Conservation (phyloP, 2,797 vertebrate species). For the Neostethus bicornis region DNA sequence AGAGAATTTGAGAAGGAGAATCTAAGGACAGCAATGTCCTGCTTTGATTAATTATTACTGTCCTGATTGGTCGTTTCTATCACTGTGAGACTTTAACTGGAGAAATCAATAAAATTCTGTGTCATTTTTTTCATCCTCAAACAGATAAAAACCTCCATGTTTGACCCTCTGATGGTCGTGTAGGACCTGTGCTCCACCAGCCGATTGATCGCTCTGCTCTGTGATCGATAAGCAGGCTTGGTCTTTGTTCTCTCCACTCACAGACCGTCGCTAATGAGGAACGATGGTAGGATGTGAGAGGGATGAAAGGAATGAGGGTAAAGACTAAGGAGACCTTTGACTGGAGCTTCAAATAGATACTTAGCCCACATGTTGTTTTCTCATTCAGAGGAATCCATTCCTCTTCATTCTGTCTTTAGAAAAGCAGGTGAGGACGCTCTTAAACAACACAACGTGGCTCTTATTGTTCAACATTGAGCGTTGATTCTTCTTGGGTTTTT, state of each 20-base stretch:
- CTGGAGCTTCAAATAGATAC: conserved; percentile 68
- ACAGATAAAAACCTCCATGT: conserved; percentile 62
- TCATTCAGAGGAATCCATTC: conserved; percentile 64
- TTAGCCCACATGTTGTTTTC: conserved; percentile 68
- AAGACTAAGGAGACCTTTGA: conserved; percentile 69
- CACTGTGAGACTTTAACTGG: too few relatives aligned
- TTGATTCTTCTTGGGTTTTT: too few relatives aligned
- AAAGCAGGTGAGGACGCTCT: conserved; percentile 33
- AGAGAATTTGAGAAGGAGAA: conserved; percentile 41
- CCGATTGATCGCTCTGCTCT: conserved; percentile 67
- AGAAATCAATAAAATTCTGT: too few relatives aligned
- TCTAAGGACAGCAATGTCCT: too few relatives aligned
- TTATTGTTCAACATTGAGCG: too few relatives aligned
- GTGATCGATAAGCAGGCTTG: conserved; percentile 68
- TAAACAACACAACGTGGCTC: too few relatives aligned
- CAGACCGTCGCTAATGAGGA: conserved; percentile 69
- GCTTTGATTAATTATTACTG: too few relatives aligned
- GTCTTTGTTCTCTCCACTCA: conserved; percentile 72
- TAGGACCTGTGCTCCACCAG: conserved; percentile 57
- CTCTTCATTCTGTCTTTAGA: conserved; percentile 29
- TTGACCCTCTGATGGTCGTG: conserved; percentile 50
- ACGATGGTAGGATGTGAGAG: conserved; percentile 48
- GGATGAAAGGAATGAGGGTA: conserved; percentile 50
- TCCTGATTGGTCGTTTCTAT: too few relatives aligned
- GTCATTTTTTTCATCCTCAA: too few relatives aligned